Evolutionary conservation across 2,888 invertebrate genomes (phyloP).

Genomic region (Zelleria hepariella): DNA sequence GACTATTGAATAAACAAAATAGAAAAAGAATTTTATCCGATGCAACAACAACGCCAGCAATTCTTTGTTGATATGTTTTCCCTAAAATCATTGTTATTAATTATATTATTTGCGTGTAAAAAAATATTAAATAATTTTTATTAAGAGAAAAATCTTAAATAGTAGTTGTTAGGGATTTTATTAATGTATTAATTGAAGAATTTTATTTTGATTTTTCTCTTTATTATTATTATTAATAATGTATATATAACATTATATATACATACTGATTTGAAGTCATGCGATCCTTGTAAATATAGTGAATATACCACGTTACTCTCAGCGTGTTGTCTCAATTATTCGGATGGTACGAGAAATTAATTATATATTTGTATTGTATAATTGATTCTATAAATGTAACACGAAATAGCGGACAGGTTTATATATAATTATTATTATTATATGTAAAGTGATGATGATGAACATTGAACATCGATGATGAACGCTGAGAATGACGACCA

Average conservation of each 20-base stretch:
- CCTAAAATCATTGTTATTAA: slow-evolving; percentile 44
- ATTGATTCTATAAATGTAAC: slow-evolving; percentile 18
- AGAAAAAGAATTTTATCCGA: background rate
- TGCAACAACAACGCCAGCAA: slow-evolving; percentile 31
- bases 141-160: slow-evolving; percentile 69
- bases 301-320: slow-evolving; percentile 45
- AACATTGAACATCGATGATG: slow-evolving; percentile 23
- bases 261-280: slow-evolving; percentile 63
- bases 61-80: slow-evolving; percentile 49
- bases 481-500: slow-evolving; percentile 33
- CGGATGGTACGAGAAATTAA: slow-evolving; percentile 29
- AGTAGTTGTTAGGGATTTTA: slow-evolving; percentile 57
- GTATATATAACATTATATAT: slow-evolving; percentile 57
- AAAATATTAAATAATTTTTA: slow-evolving; percentile 67
- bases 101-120: slow-evolving; percentile 66
- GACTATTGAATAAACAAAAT: background rate
- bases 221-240: slow-evolving; percentile 46
- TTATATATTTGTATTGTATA: slow-evolving; percentile 66
- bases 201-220: slow-evolving; percentile 71
- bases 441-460: slow-evolving; percentile 7
- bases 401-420: slow-evolving; percentile 40
- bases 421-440: slow-evolving; percentile 24
- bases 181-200: slow-evolving; percentile 69
- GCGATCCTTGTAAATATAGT: slow-evolving; percentile 67
- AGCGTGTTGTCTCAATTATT: slow-evolving; percentile 36